A percentile compares a stretch with the other conserved stretches of the same genome.
These are phyloP conservation scores for Erethizon dorsatum DNA, from an alignment of 2,797 vertebrate species.

Conservation along the genomic window DNA sequence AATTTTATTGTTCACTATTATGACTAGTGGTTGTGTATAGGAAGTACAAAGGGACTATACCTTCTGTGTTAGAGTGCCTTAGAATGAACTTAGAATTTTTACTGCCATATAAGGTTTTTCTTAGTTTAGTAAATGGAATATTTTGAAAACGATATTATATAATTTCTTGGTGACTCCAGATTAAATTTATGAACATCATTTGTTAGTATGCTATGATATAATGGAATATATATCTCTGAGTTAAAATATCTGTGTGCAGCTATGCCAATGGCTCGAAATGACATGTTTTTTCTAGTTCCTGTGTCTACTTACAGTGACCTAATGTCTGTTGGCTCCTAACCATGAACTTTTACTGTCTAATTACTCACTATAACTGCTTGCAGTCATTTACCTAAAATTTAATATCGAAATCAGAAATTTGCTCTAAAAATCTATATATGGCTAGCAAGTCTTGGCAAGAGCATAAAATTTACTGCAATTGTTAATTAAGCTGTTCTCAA, in stretches of 20 bases:
- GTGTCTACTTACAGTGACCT: not conserved
- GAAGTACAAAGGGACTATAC: not conserved
- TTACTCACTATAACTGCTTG: not conserved
- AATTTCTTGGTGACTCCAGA: slow-evolving; percentile 13
- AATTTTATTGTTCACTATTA: slow-evolving; percentile 51
- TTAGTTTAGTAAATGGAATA: slow-evolving; percentile 19
- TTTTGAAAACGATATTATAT: not conserved
- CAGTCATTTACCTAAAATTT: slow-evolving; percentile 34
- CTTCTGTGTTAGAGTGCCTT: slow-evolving; percentile 18
- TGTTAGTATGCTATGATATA: not conserved
- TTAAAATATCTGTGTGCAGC: not conserved
- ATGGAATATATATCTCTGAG: not conserved
- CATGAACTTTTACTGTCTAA: slow-evolving; percentile 3
- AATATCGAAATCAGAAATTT: slow-evolving; percentile 33
- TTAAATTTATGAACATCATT: slow-evolving; percentile 25
- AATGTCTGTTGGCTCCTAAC: slow-evolving; percentile 19
- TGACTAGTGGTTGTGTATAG: not conserved
- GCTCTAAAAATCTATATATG: slow-evolving; percentile 37
- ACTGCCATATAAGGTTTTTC: slow-evolving; percentile 1
- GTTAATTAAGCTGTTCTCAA: not conserved
- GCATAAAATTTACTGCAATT: not conserved
- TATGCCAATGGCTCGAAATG: not conserved
- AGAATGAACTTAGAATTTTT: not conserved
- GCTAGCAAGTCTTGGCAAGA: not conserved
- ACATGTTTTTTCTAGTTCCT: slow-evolving; percentile 14